A percentile compares a stretch with the other conserved stretches of the same genome.
Evolutionary conservation across 92 coral and sea anemone genomes (phyloP).

Genomic region (Porites evermanni): DNA sequence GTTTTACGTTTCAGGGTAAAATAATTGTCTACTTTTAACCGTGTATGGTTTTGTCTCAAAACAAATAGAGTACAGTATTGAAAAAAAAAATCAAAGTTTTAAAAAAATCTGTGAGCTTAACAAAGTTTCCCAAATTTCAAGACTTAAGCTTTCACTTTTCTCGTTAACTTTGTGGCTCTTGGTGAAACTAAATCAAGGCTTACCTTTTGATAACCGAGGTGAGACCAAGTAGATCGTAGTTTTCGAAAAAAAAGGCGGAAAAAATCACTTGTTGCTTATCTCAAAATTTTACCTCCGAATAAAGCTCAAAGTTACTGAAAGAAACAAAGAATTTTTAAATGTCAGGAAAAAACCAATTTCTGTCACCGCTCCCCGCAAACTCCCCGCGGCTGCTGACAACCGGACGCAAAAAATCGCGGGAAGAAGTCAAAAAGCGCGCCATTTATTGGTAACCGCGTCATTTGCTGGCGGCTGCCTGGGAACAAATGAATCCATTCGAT

Average conservation of each 20-base stretch:
- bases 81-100: too few species aligned
- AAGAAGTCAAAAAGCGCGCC: conserved; percentile 60
- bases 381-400: not conserved
- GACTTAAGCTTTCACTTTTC: too few species aligned
- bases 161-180: too few species aligned
- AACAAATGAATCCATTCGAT: conserved; percentile 19
- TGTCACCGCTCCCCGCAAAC: not conserved
- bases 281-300: not conserved
- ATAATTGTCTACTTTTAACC: too few species aligned
- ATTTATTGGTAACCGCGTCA: conserved; percentile 44
- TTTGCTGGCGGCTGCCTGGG: conserved; percentile 12
- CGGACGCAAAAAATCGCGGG: conserved; percentile 31
- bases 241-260: not conserved
- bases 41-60: too few species aligned
- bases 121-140: too few species aligned
- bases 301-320: not conserved
- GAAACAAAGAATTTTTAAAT: not conserved
- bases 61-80: too few species aligned
- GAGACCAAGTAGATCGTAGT: not conserved
- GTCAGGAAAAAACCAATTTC: not conserved
- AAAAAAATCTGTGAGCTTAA: too few species aligned
- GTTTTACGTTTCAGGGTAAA: not conserved
- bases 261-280: not conserved
- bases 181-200: too few species aligned
- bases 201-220: not conserved